Evolutionary conservation across 2,113 vertebrate species (phyloP).

Genomic region (Macaca mulatta): DNA sequence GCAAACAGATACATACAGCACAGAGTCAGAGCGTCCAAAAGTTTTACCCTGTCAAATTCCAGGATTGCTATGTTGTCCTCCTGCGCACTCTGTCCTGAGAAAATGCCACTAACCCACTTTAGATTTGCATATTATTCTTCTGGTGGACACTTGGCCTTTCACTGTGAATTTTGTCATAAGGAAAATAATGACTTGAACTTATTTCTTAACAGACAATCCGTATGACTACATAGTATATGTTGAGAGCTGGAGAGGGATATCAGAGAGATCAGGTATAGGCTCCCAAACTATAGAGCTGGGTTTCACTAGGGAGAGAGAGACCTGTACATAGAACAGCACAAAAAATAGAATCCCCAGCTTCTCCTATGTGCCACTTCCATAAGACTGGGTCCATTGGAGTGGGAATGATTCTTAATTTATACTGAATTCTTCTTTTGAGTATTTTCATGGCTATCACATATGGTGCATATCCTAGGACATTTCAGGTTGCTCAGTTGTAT

Average conservation of each 20-base stretch:
- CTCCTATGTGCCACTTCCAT: background rate
- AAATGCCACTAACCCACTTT: background rate
- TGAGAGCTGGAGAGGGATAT: background rate
- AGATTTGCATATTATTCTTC: background rate
- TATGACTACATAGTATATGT: background rate
- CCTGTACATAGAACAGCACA: rapidly evolving
- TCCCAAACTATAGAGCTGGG: background rate
- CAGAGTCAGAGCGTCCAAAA: background rate
- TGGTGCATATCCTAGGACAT: background rate
- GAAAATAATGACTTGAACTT: background rate
- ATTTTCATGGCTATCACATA: background rate
- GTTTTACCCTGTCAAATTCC: background rate
- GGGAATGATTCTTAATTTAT: background rate
- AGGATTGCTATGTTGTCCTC: background rate
- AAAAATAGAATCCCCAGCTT: background rate
- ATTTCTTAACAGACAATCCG: background rate
- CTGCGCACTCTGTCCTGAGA: background rate
- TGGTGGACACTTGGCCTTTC: background rate
- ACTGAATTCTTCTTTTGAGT: background rate
- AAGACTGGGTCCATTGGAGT: background rate
- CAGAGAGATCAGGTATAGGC: background rate
- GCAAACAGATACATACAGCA: background rate
- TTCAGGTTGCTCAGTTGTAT: background rate
- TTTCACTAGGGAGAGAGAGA: background rate
- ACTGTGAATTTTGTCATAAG: background rate